Evolutionary conservation across 2,888 invertebrate genomes (phyloP).

Genomic region (Cataglyphis altisquamis): DNA sequence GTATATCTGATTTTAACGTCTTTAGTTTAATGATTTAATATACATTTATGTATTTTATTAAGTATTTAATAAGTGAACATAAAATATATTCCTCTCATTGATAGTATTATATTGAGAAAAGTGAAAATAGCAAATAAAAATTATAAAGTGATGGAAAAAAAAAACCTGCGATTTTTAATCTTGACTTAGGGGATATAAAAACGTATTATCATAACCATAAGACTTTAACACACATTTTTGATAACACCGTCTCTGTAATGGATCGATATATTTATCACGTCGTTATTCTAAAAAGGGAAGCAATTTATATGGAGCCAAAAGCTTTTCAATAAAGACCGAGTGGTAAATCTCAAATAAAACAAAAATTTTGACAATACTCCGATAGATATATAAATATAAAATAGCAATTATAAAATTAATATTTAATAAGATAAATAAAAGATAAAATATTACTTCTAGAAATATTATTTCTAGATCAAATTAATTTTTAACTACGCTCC

Average conservation of each 20-base stretch:
- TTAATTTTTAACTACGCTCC: neutral
- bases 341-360: neutral
- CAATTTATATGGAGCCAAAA: conserved; percentile 53
- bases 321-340: conserved; percentile 67
- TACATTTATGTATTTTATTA: neutral
- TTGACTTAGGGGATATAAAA: conserved; percentile 67
- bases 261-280: conserved; percentile 71
- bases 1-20: neutral
- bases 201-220: conserved; percentile 73
- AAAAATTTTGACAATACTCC: neutral
- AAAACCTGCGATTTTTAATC: conserved; percentile 57
- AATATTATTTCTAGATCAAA: conserved; percentile 8
- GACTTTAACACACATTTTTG: conserved; percentile 78
- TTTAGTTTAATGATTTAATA: neutral
- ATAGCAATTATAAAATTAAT: neutral
- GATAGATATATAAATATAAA: neutral
- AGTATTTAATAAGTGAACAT: neutral
- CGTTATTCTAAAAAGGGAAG: conserved; percentile 62
- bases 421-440: neutral
- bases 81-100: neutral
- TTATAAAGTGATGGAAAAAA: conserved; percentile 28
- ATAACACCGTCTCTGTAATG: conserved; percentile 73
- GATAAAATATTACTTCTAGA: neutral
- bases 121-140: conserved; percentile 19
- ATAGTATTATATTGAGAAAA: neutral